phyloP scores from a whole-genome alignment of 1,140 invertebrate genomes.

The Drosophila mauritiana region DNA sequence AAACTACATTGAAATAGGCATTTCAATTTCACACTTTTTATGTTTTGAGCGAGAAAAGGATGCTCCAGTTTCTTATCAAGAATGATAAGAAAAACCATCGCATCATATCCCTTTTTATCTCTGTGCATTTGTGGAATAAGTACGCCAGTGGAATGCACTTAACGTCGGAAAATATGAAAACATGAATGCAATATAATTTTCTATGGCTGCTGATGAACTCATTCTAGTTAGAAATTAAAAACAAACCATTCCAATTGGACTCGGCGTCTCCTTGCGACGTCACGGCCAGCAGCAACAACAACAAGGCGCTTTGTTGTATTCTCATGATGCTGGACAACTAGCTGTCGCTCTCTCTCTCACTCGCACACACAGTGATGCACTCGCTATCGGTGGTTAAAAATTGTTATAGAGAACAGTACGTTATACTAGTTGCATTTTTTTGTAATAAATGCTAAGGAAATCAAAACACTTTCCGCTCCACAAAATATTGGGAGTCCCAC shows the following conservation, averaged over 20 bases:
- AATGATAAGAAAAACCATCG: too few species aligned
- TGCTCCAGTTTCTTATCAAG: too few species aligned
- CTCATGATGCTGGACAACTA: conserved; percentile 26
- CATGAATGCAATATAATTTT: conserved; percentile 48
- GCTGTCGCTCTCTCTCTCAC: background rate
- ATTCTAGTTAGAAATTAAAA: conserved; percentile 24
- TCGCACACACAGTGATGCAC: conserved; percentile 7
- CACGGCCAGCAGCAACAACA: conserved; percentile 45
- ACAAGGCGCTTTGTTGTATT: conserved; percentile 43
- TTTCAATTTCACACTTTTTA: background rate
- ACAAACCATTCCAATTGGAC: conserved; percentile 63
- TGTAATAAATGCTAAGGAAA: background rate
- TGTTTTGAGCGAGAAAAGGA: too few species aligned
- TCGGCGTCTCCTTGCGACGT: conserved; percentile 60
- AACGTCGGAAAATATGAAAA: background rate
- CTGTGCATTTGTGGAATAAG: background rate
- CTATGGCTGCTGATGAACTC: conserved; percentile 62
- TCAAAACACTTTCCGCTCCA: background rate
- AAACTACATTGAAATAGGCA: background rate
- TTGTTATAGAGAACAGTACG: background rate
- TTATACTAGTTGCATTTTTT: conserved; percentile 39
- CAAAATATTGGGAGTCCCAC: background rate
- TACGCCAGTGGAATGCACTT: conserved; percentile 18
- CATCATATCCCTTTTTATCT: background rate
- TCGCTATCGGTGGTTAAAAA: background rate